Base-by-base conservation (phyloP, 2,797 vertebrate genomes). In the Rhynchotus rufescens region DNA sequence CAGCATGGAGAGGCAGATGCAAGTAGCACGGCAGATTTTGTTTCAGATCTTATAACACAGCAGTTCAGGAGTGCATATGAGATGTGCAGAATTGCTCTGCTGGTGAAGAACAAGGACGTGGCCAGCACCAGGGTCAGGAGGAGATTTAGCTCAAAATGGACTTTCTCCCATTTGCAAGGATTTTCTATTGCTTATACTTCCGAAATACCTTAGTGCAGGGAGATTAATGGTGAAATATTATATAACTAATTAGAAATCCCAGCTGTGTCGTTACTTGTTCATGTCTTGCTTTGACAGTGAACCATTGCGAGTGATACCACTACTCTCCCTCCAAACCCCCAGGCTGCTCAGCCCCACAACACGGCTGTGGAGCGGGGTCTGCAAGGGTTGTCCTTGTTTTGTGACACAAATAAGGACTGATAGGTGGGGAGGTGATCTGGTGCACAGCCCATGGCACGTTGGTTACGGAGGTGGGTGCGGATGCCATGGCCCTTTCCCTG, bases 361-460 rank as follows among this genome's bases (percentile, higher is more conserved):
- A 10, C 7, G 38, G 8, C 61, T 67, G 60, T 81, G 76, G 75
- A 84, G 34, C n/a, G n/a, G 38, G 40, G 15, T 52, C 73, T 42
- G 38, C 2, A 20, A 51, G 56, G 2, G 0, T 40, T 36, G 1
- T 4, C 30, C 51, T 38, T 45, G 64, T 51, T 67, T 36, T 14
- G 5, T 66, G 7, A 8, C 4, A 3, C 30, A 11, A 30, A 15
- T 30, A 26, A 2, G 0, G 1, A 8, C 9, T 0, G 0, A 4
- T 9, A 15, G 0, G 1, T 4, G 44, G 25, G 30, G 56, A 42
- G 21, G 17, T 3, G 22, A 40, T 12, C 15, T 42, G 54, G 65
- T 26, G 15, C 61, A 23, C 15, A 5, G 64, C 74, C 19, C 10
- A 23, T 7, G 14, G 25, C 4, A 61, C 91, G 68, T 28, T 45